Evolutionary conservation across 1,140 invertebrate genomes (phyloP), one percentile per base, ranked within the genome.

Genomic region (Solenopsis fugax): DNA sequence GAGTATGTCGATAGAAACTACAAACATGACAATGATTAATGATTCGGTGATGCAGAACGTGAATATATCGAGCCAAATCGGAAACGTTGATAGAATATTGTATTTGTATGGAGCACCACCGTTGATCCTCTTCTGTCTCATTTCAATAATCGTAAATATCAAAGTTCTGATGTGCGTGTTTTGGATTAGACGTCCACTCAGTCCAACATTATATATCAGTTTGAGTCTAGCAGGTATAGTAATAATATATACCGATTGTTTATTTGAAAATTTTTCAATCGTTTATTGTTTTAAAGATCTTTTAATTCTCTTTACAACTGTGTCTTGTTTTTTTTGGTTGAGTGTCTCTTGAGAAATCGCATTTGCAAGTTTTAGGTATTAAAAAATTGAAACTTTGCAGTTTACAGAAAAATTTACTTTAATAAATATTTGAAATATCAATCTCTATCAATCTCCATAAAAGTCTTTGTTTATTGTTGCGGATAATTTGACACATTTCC

Each of bases 191-290:
- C 91, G 95, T 41, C 95, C 96, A 0, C 91, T 97, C 73, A 96
- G 96, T 1, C 96, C 96, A 1, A 96, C 96, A 9, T 92, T 97
- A 1, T 95, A 96, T 73, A 96, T 97, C 81, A 96, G 96, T 86
- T 90, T 97, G 1, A 97, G 96, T 89, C 92, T 97, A 52, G 96
- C 96, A 9, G 95, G 95, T 85, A 56, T 6, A 72, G 21, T 65
- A 54, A 56, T 52, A 52, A 52, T 52, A 52, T 52, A 52, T 52
- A 18, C 16, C 13, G 2, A 41, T 5, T 41, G 7, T 41, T 41
- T 41, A 41, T 41, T 41, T 41, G 41, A 41, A 6, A 41, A 41
- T 41, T 41, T 41, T 41, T 7, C 7, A 7, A 7, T 41, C 41
- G 7, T 41, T 41, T 41, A 41, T 41, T 29, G 5, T 9, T 48